Conservation (phyloP, 2,888 invertebrate genomes). For the Ephialtes manifestator region DNA sequence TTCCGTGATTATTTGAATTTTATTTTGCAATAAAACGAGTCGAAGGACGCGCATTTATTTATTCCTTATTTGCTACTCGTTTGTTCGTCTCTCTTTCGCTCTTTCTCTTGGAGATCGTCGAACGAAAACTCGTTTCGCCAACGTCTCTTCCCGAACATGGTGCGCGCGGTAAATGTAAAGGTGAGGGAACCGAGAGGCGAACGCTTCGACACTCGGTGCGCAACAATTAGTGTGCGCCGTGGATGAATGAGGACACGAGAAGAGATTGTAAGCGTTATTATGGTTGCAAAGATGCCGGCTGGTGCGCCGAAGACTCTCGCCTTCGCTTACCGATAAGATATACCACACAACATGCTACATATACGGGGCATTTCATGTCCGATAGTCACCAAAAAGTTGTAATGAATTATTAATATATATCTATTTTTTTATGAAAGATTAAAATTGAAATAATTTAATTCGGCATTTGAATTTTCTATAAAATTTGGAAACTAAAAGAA, state of each 20-base stretch:
- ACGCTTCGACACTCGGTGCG: constrained; percentile 45
- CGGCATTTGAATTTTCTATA: no score
- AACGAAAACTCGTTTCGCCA: constrained; percentile 64
- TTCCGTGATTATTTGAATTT: constrained; percentile 9
- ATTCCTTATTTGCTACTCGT: not conserved
- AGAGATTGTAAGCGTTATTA: constrained; percentile 47
- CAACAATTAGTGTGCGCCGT: constrained; percentile 50
- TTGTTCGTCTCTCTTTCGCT: constrained; percentile 6
- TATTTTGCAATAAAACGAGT: constrained; percentile 14
- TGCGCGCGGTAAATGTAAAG: constrained; percentile 21
- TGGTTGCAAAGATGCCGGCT: constrained; percentile 40
- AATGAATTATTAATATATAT: no score
- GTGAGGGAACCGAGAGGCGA: constrained; percentile 10
- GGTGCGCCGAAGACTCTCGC: constrained; percentile 39
- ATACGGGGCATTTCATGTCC: not conserved
- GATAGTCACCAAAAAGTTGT: not conserved
- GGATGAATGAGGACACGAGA: constrained; percentile 60
- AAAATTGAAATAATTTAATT: no score
- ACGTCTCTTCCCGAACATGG: constrained; percentile 70
- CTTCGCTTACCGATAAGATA: constrained; percentile 45
- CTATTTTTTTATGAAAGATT: no score
- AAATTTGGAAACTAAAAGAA: no score
- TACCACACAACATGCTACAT: not conserved
- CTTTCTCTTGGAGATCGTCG: not conserved
- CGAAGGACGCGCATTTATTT: constrained; percentile 35